Evolutionary conservation across 2,797 vertebrate species (phyloP), one percentile per base, ranked within the genome.

Genomic region (Botia kubotai): DNA sequence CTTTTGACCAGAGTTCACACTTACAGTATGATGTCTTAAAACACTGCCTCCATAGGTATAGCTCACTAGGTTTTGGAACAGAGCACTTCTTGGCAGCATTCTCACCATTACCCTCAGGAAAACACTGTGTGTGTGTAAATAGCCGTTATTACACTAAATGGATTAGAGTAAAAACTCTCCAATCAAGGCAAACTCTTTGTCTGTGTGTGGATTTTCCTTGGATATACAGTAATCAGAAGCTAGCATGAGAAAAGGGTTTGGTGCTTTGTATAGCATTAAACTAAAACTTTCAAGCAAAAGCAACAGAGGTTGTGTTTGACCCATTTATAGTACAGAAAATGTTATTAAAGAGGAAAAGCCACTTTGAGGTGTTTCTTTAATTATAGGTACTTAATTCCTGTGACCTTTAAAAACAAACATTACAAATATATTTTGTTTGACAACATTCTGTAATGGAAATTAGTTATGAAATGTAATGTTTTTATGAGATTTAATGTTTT

Each of bases 111-210:
- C 19, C 17, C 3, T 1, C 21, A n/a, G 6, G 53, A 58, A 60
- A 62, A 63, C 26, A 0, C 36, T 48, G 17, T 70, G 23, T 57
- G 33, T 69, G 62, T 63, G 60, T 63, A n/a, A 66, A 66, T 2
- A 77, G 33, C 43, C n/a, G 13, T 36, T 77, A 29, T 17, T 29
- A 17, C 75, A 68, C 53, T 58, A 21, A 77, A 39, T 60, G 53
- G 39, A 70, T 60, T 50, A 70, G 0, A 60, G 66, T 77, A 21
- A 60, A 70, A 70, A 16, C 53, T 58, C 39, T 78, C 21, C 39
- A 69, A 77, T 77, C 66, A 60, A 60, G 66, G 69, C 53, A 50
- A 78, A 60, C 39, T 48, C 23, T 79, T 79, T 3, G 3, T 62
- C 43, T 36, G 5, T 72, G 62, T 39, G 26, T 63, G 26, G 46